phyloP scores from a whole-genome alignment of 2,797 vertebrate genomes.

The Numenius phaeopus region DNA sequence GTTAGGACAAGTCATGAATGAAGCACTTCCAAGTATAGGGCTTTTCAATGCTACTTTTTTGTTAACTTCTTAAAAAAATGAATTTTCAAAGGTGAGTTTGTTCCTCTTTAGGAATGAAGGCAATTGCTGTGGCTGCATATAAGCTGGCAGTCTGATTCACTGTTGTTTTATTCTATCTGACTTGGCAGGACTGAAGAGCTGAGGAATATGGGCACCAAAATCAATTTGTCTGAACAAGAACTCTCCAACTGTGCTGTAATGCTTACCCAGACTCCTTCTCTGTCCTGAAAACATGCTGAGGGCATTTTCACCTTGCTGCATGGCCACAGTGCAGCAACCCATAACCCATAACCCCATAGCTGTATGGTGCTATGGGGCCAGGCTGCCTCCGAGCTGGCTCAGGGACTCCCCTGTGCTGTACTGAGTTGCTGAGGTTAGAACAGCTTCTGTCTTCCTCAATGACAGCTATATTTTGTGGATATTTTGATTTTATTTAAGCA shows the following conservation, averaged over 20 bases:
- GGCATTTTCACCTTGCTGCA: background rate
- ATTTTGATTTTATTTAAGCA: background rate
- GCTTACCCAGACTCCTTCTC: background rate
- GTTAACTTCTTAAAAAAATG: background rate
- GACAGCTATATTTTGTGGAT: background rate
- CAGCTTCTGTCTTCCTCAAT: background rate
- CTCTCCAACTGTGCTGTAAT: background rate
- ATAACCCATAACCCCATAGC: too few relatives aligned
- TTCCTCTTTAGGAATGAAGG: background rate
- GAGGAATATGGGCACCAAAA: background rate
- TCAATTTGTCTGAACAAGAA: background rate
- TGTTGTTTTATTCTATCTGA: background rate
- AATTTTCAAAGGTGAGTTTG: background rate
- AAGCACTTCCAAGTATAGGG: background rate
- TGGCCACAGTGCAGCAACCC: background rate
- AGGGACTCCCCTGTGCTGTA: background rate
- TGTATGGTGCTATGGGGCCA: rapidly evolving
- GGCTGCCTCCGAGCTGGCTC: background rate
- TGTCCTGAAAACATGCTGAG: background rate
- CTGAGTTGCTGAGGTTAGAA: background rate
- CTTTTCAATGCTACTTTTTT: background rate
- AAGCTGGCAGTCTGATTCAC: background rate
- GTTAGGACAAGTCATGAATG: background rate
- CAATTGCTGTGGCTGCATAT: background rate
- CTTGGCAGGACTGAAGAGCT: background rate